These are phyloP conservation scores for Panagrolaimus sp. DNA, from an alignment of 1,140 invertebrate species.

Conservation along the genomic window DNA sequence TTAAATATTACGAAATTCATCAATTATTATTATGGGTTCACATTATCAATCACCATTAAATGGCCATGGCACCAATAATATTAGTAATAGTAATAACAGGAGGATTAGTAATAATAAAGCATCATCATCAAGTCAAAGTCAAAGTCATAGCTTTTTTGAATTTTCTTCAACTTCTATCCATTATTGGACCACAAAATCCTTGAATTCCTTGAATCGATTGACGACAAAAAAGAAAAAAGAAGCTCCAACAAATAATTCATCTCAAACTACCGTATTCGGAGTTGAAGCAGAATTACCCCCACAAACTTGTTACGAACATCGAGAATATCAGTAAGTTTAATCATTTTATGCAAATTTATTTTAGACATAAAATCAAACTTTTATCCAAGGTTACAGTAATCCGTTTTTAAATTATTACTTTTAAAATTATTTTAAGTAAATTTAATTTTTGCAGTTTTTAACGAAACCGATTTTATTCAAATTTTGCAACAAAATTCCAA, in stretches of 20 bases:
- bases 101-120: too few species aligned
- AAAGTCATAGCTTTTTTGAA: constrained; percentile 12
- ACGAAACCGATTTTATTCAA: background rate
- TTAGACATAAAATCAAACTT: background rate
- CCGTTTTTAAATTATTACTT: background rate
- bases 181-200: constrained; percentile 11
- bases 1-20: too few species aligned
- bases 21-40: too few species aligned
- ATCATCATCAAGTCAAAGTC: too few species aligned
- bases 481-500: background rate
- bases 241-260: constrained; percentile 3
- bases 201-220: constrained; percentile 5
- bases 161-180: background rate
- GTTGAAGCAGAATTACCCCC: background rate
- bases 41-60: too few species aligned
- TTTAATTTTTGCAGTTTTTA: background rate
- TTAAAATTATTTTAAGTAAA: background rate
- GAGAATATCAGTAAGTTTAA: constrained; percentile 5
- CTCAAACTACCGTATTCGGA: constrained; percentile 3
- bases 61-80: too few species aligned
- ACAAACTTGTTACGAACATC: background rate
- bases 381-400: background rate
- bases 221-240: background rate
- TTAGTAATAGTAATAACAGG: too few species aligned
- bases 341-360: background rate